Percentiles rank a stretch among this genome's conserved stretches.
Conservation (phyloP, 2,113 vertebrate genomes). For the Bambusicola thoracicus region DNA sequence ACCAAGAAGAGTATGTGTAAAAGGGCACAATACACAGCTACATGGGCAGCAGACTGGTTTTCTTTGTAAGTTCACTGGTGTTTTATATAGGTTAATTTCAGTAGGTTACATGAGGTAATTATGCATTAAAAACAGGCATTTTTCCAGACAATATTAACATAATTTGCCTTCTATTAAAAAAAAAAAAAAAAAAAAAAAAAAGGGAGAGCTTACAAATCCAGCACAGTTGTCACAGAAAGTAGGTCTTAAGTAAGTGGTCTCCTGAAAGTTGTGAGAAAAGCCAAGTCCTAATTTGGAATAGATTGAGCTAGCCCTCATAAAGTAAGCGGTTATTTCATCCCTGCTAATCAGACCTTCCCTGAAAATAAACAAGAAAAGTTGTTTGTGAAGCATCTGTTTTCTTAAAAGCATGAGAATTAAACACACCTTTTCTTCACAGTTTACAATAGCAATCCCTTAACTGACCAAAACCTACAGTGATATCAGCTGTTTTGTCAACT, state of each 20-base stretch:
- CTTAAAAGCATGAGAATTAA: neutral
- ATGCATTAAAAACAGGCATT: neutral
- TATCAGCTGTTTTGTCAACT: neutral
- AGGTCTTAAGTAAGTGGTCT: conserved; percentile 95
- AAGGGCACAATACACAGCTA: neutral
- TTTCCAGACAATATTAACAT: neutral
- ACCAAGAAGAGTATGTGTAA: neutral
- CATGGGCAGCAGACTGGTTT: neutral
- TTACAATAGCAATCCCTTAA: neutral
- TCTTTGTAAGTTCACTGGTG: neutral
- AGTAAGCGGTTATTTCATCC: conserved; percentile 95
- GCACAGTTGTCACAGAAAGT: conserved; percentile 98
- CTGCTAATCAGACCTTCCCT: conserved; percentile 94
- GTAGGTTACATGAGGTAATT: neutral
- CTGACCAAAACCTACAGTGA: neutral
- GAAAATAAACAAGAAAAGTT: conserved; percentile 25
- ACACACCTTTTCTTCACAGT: neutral
- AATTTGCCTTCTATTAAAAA: neutral
- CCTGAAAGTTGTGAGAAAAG: conserved; percentile 95
- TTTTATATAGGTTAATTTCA: neutral
- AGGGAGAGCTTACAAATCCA: conserved; percentile 89
- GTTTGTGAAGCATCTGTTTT: neutral
- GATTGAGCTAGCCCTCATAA: conserved; percentile 95
- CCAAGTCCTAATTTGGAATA: conserved; percentile 94
- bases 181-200: neutral